Percentiles rank a stretch among this genome's conserved stretches.
phyloP scores from a whole-genome alignment of 2,888 invertebrate species.

The Artemia sinica region DNA sequence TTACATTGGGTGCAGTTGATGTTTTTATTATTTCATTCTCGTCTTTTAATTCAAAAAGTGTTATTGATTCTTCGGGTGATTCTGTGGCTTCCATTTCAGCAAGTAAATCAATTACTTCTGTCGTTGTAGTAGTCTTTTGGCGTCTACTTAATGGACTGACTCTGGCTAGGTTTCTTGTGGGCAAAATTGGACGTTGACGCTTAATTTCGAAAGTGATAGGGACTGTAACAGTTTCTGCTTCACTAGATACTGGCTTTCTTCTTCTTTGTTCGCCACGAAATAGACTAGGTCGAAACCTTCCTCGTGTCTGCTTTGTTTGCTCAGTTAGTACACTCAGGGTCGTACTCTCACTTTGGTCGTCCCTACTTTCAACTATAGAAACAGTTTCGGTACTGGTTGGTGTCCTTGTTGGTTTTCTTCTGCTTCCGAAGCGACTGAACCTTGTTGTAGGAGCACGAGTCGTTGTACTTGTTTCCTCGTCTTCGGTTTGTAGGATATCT shows the following conservation, averaged over 20 bases:
- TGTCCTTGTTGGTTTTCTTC: no score
- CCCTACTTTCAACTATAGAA: no score
- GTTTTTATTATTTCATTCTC: background rate
- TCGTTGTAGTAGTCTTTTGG: background rate
- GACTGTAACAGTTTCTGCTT: background rate
- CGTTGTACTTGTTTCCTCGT: no score
- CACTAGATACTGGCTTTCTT: background rate
- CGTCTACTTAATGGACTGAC: conserved; percentile 1
- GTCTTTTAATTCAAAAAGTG: background rate
- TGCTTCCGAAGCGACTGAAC: no score
- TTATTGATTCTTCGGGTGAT: conserved; percentile 8
- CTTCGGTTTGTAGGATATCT: no score
- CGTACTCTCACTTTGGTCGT: no score
- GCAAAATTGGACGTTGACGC: background rate
- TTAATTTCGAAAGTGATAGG: conserved; percentile 9
- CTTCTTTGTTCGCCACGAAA: background rate
- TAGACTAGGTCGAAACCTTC: background rate
- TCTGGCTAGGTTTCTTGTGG: background rate
- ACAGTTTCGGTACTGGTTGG: no score
- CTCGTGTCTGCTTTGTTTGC: conserved; percentile 2
- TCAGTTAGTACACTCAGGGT: background rate
- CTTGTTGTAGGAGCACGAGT: no score
- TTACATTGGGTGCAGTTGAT: background rate
- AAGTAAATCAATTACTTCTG: background rate
- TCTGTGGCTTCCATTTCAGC: conserved; percentile 8